Conservation (phyloP, 1,140 invertebrate species). For the Piezodorus guildinii region DNA sequence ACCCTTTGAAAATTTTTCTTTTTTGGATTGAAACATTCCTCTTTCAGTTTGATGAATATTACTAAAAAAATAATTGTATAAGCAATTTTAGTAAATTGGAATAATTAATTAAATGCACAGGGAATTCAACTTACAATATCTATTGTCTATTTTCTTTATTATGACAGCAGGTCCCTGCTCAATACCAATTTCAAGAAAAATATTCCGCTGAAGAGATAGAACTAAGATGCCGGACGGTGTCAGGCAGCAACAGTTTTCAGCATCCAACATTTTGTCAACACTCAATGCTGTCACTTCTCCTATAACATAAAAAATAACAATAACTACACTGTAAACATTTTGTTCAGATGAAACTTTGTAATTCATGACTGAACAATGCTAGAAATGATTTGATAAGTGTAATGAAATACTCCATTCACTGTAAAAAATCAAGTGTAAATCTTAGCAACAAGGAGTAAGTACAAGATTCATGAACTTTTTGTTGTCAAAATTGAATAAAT, state of each 20-base stretch:
- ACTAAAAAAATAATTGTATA: neutral
- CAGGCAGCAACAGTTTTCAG: neutral
- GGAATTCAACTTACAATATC: neutral
- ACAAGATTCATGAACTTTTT: too few species aligned
- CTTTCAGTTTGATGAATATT: constrained; percentile 37
- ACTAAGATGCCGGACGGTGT: neutral
- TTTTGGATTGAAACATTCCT: constrained; percentile 36
- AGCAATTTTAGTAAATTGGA: neutral
- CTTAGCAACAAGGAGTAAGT: too few species aligned
- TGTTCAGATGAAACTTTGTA: neutral
- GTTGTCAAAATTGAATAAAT: too few species aligned
- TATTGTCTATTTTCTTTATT: neutral
- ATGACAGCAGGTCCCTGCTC: neutral
- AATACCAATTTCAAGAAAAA: neutral
- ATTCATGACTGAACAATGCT: too few species aligned
- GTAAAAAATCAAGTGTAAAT: too few species aligned
- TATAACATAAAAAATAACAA: neutral
- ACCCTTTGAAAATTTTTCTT: constrained; percentile 41
- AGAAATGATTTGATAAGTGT: too few species aligned
- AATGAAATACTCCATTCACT: too few species aligned
- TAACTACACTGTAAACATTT: neutral
- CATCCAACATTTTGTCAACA: neutral
- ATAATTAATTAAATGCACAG: neutral
- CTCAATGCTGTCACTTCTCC: constrained; percentile 1
- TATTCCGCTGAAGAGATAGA: neutral